A percentile compares a stretch with the other conserved stretches of the same genome.
Conservation (phyloP, 2,113 vertebrate genomes). For the Leptobrachium leishanense region DNA sequence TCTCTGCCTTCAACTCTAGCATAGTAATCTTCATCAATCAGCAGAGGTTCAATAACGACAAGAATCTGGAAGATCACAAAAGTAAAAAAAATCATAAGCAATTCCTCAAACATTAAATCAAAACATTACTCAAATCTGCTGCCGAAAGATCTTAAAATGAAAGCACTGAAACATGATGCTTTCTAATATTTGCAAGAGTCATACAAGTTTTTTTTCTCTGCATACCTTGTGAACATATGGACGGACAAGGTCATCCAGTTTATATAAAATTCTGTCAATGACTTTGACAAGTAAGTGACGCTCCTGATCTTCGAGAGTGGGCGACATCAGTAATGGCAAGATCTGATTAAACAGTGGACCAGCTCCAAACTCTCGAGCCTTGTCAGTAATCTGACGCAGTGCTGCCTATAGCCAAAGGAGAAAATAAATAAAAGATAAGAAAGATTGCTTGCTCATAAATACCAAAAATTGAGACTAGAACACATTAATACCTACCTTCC, state of each 20-base stretch:
- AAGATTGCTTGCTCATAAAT: too few relatives aligned
- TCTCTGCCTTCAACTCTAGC: conserved; percentile 98
- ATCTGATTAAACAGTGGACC: conserved; percentile 97
- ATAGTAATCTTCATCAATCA: conserved; percentile 99
- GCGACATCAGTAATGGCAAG: conserved; percentile 94
- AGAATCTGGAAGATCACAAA: conserved; percentile 77
- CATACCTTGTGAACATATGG: conserved; percentile 97
- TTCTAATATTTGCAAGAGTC: too few relatives aligned
- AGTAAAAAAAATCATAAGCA: background rate
- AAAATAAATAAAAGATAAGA: background rate
- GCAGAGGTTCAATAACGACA: conserved; percentile 93
- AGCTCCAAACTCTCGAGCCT: conserved; percentile 95
- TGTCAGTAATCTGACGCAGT: conserved; percentile 94
- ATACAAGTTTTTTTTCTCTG: background rate
- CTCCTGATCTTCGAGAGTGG: conserved; percentile 96
- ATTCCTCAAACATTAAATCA: background rate
- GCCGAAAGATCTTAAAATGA: background rate
- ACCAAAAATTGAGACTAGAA: background rate
- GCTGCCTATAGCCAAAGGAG: conserved; percentile 74
- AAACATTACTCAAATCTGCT: too few relatives aligned
- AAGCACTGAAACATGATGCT: background rate
- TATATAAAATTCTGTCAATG: conserved; percentile 97
- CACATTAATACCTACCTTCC: conserved; percentile 74
- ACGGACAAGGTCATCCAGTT: conserved; percentile 93
- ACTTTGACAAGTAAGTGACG: conserved; percentile 97